These are phyloP conservation scores for Dione vanillae DNA, from an alignment of 2,888 invertebrate species.

Conservation along the genomic window DNA sequence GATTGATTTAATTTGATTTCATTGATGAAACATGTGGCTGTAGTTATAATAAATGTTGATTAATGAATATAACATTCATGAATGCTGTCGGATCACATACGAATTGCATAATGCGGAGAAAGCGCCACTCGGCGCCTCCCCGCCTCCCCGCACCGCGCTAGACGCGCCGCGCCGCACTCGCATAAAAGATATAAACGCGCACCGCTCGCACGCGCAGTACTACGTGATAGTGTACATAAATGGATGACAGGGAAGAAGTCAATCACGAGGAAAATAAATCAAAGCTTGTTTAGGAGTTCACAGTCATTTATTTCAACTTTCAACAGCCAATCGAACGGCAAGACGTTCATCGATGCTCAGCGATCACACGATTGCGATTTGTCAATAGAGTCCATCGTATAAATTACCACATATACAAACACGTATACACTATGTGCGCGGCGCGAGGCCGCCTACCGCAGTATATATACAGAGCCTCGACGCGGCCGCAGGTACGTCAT, in stretches of 20 bases:
- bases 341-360: slow-evolving; percentile 49
- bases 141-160: not conserved
- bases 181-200: slow-evolving; percentile 68
- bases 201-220: not conserved
- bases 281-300: slow-evolving; percentile 43
- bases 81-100: not conserved
- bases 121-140: slow-evolving; percentile 13
- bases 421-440: slow-evolving; percentile 48
- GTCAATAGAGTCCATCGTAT: slow-evolving; percentile 50
- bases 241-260: not conserved
- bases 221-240: slow-evolving; percentile 10
- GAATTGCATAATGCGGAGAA: slow-evolving; percentile 24
- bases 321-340: slow-evolving; percentile 69
- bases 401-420: slow-evolving; percentile 52
- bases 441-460: slow-evolving; percentile 43
- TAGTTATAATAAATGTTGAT: not conserved
- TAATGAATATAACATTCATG: not conserved
- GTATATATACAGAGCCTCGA: slow-evolving; percentile 51
- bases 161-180: slow-evolving; percentile 10
- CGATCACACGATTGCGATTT: slow-evolving; percentile 46
- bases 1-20: no score
- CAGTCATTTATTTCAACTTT: slow-evolving; percentile 58
- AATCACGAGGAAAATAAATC: not conserved
- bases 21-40: not conserved
- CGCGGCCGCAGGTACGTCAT: slow-evolving; percentile 46